Base-by-base conservation (phyloP, 2,113 vertebrate genomes). In the Leptobrachium leishanense region DNA sequence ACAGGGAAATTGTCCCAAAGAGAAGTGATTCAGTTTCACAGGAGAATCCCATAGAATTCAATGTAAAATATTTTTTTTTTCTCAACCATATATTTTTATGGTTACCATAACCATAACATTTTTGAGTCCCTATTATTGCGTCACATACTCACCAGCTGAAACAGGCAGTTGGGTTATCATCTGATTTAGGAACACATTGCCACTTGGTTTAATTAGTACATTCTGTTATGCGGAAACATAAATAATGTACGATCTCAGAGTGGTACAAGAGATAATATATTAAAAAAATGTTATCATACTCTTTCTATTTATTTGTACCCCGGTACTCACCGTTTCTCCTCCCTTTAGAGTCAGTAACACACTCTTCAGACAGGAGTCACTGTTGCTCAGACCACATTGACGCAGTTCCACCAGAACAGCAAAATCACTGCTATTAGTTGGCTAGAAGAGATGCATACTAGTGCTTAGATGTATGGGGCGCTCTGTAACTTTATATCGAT, bases 121-220 rank as follows among this genome's bases (percentile, higher is more conserved):
- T 50, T 50, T 50, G 8, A 50, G 4, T 50, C 8, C 46, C 46
- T 50, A 50, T 50, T 31, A 31, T 31, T 31, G 20, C 20, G 1
- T 31, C 20, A 31, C 20, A 50, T 39, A 10, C 84, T 64, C 81
- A 97, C 95, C 92, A 87, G 91, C 90, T 20, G 92, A 93, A 46
- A 95, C 44, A 0, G 96, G 96, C 42, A 97, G 83, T 82, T 93
- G 92, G 10, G 92, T 88, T 39, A 87, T 87, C 79, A 95, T 92
- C 3, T 89, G 88, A 70, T 97, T 96, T 65, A 96, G 44, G 54
- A 87, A 92, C 13, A 96, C 89, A 2, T 74, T 78, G 0, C 95
- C 92, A 0, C 82, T 87, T 63, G 87, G 53, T 75, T 90, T 93
- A 85, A 96, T 85, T 46, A 70, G 88, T 0, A 95, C 83, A 1